Conservation (phyloP, 2,113 vertebrate genomes). For the Probosciger aterrimus region DNA sequence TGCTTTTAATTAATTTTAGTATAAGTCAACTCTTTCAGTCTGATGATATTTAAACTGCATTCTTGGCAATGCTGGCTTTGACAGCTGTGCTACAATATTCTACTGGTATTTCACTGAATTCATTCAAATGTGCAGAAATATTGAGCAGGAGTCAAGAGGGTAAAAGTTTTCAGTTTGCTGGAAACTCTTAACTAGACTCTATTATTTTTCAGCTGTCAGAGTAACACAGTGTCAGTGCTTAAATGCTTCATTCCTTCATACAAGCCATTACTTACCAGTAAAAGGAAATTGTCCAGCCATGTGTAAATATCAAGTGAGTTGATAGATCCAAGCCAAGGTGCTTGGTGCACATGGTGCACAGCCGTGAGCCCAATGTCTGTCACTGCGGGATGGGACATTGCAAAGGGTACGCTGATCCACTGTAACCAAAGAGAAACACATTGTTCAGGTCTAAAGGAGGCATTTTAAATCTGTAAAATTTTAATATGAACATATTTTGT, state of each 20-base stretch:
- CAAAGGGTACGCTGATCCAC: constrained; percentile 97
- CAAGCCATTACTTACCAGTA: constrained; percentile 80
- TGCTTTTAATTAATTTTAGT: constrained; percentile 11
- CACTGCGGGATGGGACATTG: constrained; percentile 89
- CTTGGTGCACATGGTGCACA: constrained; percentile 80
- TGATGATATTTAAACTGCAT: constrained; percentile 24
- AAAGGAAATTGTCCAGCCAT: constrained; percentile 92
- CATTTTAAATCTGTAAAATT: neutral
- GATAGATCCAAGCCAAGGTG: constrained; percentile 89
- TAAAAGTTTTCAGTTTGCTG: neutral
- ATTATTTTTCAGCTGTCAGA: constrained; percentile 7
- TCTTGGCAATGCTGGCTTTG: neutral
- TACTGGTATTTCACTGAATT: constrained; percentile 9
- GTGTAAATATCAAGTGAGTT: constrained; percentile 80
- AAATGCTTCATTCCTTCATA: neutral
- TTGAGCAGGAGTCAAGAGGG: neutral
- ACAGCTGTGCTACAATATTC: neutral
- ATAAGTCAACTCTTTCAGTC: neutral
- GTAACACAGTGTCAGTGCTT: neutral
- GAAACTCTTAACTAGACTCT: neutral
- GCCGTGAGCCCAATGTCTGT: constrained; percentile 87
- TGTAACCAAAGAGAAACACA: constrained; percentile 66
- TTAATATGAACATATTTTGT: neutral
- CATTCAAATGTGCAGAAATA: neutral
- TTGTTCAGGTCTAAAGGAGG: neutral